Evolutionary conservation across 2,888 invertebrate species (phyloP).

Genomic region (Acholoe squamosa): DNA sequence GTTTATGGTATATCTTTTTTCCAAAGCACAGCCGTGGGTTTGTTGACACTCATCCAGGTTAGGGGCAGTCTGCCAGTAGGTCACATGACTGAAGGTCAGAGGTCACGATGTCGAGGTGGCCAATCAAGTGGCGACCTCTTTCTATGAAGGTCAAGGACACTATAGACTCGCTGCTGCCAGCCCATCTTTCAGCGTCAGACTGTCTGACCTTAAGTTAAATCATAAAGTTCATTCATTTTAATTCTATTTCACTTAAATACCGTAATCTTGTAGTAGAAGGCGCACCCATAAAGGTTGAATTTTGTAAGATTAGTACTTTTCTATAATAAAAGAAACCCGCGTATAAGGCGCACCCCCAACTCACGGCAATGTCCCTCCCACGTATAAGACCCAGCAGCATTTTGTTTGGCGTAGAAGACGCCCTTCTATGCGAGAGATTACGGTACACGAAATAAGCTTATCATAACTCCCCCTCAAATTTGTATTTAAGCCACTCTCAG

Average conservation of each 20-base stretch:
- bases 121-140: not conserved
- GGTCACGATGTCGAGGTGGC: not conserved
- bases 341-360: no score
- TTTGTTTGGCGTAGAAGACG: no score
- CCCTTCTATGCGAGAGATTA: no score
- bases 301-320: no score
- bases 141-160: not conserved
- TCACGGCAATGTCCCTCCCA: no score
- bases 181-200: not conserved
- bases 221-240: constrained; percentile 3
- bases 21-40: not conserved
- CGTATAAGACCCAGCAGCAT: no score
- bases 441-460: not conserved
- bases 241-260: not conserved
- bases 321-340: no score
- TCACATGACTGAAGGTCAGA: not conserved
- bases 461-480: not conserved
- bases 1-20: no score
- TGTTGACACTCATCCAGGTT: not conserved
- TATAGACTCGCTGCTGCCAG: not conserved
- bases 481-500: no score
- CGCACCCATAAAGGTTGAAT: no score
- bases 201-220: not conserved
- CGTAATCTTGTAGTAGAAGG: no score
- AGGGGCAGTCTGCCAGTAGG: not conserved